phyloP scores from a whole-genome alignment of 1,140 invertebrate genomes.

The Fopius arisanus region DNA sequence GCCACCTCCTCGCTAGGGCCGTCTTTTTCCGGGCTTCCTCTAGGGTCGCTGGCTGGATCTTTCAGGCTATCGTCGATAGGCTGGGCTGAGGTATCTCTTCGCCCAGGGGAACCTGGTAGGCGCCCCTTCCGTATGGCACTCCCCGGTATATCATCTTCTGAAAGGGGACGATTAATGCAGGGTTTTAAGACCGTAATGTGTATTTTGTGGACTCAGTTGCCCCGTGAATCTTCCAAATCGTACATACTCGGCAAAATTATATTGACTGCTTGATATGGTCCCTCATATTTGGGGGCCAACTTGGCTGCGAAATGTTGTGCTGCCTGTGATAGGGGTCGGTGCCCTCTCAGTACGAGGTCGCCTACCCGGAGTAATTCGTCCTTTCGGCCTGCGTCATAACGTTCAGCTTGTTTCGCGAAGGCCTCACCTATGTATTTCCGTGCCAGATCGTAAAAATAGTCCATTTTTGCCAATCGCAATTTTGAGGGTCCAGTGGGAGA shows the following conservation, averaged over 20 bases:
- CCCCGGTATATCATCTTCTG: too few species aligned
- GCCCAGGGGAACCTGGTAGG: too few species aligned
- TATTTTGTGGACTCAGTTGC: background rate
- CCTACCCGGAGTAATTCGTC: background rate
- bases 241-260: background rate
- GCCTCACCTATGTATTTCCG: too few species aligned
- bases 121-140: too few species aligned
- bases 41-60: too few species aligned
- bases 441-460: too few species aligned
- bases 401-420: background rate
- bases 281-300: background rate
- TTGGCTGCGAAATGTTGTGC: background rate
- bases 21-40: too few species aligned
- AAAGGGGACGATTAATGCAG: too few species aligned
- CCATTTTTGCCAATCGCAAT: background rate
- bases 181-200: background rate
- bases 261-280: background rate
- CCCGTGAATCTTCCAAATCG: background rate
- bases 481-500: background rate
- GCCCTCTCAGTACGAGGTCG: background rate
- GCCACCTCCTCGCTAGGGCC: too few species aligned
- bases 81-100: too few species aligned
- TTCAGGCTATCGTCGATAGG: too few species aligned
- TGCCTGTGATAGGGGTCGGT: background rate
- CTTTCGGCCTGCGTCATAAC: background rate